phyloP scores from a whole-genome alignment of 2,888 invertebrate genomes.

The Ochropleura plecta region DNA sequence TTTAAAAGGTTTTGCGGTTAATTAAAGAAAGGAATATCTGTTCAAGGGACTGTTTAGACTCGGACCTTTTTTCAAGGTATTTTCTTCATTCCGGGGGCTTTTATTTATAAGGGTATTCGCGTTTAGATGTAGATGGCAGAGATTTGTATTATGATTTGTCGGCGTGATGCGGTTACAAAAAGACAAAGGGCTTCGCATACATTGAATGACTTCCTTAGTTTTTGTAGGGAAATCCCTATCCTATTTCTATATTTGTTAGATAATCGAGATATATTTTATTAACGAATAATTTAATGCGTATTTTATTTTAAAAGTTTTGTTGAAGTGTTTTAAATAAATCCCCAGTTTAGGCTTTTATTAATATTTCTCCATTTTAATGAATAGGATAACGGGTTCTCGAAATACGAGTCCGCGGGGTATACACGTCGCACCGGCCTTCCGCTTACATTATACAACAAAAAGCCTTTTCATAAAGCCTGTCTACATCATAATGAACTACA shows the following conservation, averaged over 20 bases:
- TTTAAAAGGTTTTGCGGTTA: constrained; percentile 22
- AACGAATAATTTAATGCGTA: background rate
- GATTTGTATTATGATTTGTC: constrained; percentile 39
- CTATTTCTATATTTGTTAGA: background rate
- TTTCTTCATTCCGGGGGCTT: constrained; percentile 9
- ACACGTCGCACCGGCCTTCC: constrained; percentile 50
- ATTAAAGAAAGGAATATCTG: constrained; percentile 40
- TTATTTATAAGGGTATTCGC: constrained; percentile 38
- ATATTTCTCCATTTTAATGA: constrained; percentile 20
- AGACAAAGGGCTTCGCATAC: constrained; percentile 25
- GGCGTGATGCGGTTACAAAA: constrained; percentile 18
- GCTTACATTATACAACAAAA: constrained; percentile 58
- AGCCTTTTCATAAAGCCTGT: constrained; percentile 70
- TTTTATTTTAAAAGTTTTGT: background rate
- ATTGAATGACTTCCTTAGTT: background rate
- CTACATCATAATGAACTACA: constrained; percentile 75
- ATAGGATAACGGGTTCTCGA: constrained; percentile 30
- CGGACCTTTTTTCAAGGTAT: background rate
- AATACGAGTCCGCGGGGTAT: constrained; percentile 34
- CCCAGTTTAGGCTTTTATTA: background rate
- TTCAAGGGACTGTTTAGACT: constrained; percentile 16
- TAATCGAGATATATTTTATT: background rate
- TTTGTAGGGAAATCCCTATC: background rate
- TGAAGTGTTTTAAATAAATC: background rate
- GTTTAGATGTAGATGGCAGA: constrained; percentile 47